phyloP scores from a whole-genome alignment of 2,797 vertebrate species.

The Phrynocephalus guinanensis region DNA sequence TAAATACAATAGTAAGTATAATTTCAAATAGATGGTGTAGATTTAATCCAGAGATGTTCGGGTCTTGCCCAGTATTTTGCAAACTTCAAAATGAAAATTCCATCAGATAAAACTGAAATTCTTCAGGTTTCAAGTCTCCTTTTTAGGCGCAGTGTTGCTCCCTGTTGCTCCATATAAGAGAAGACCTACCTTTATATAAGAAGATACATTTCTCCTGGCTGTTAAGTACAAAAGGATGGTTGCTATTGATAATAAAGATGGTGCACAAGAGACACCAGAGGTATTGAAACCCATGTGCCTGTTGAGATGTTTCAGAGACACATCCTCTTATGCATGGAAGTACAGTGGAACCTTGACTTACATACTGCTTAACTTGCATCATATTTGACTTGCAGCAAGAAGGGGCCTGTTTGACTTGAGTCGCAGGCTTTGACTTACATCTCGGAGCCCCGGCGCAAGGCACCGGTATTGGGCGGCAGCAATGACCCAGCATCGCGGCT shows the following conservation, averaged over 20 bases:
- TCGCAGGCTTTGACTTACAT: too few species aligned
- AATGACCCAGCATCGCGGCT: too few species aligned
- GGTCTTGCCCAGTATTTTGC: neutral
- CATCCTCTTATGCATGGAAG: slow-evolving; percentile 28
- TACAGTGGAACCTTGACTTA: too few species aligned
- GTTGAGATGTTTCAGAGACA: neutral
- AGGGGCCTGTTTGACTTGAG: too few species aligned
- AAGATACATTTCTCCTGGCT: neutral
- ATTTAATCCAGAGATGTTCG: neutral
- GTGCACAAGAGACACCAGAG: neutral
- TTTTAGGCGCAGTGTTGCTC: neutral
- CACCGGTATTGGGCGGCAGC: too few species aligned
- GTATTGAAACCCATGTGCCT: too few species aligned
- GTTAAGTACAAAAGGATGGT: neutral
- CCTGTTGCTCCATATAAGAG: neutral
- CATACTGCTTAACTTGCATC: too few species aligned
- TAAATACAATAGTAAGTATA: neutral
- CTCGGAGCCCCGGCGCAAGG: too few species aligned
- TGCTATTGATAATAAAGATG: neutral
- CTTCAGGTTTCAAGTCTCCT: neutral
- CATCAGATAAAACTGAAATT: neutral
- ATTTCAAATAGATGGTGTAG: neutral
- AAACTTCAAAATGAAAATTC: slow-evolving; percentile 16
- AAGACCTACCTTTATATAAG: neutral
- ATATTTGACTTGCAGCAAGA: too few species aligned